These are phyloP conservation scores for Strigamia transsilvanica DNA, from an alignment of 2,888 invertebrate genomes.

Conservation along the genomic window DNA sequence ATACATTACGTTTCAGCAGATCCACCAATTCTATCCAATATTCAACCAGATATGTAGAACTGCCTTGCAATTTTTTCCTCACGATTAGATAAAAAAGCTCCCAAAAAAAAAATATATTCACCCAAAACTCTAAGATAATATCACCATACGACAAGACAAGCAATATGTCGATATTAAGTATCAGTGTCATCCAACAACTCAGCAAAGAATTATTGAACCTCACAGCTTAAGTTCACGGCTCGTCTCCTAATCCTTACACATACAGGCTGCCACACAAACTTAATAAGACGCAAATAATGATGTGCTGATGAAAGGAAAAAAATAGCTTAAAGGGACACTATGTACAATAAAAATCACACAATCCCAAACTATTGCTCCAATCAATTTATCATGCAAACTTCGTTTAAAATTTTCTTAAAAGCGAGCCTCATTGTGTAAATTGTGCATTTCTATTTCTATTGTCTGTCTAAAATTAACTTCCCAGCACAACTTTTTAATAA, in stretches of 20 bases:
- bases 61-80: neutral
- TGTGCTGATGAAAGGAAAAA: conserved; percentile 17
- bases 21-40: neutral
- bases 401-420: too few species aligned
- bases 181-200: conserved; percentile 27
- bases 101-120: neutral
- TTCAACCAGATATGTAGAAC: neutral
- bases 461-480: too few species aligned
- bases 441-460: too few species aligned
- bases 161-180: conserved; percentile 31
- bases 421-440: too few species aligned
- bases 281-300: conserved; percentile 41
- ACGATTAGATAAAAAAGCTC: neutral
- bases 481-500: too few species aligned
- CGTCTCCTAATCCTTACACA: conserved; percentile 35
- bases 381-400: too few species aligned
- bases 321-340: too few species aligned
- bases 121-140: neutral
- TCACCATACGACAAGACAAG: conserved; percentile 8
- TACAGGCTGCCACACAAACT: neutral
- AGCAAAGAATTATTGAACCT: conserved; percentile 32
- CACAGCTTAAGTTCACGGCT: conserved; percentile 34
- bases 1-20: neutral
- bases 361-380: too few species aligned
- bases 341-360: too few species aligned